Base-by-base conservation (phyloP, 2,888 invertebrate genomes). In the Parnassius apollo region DNA sequence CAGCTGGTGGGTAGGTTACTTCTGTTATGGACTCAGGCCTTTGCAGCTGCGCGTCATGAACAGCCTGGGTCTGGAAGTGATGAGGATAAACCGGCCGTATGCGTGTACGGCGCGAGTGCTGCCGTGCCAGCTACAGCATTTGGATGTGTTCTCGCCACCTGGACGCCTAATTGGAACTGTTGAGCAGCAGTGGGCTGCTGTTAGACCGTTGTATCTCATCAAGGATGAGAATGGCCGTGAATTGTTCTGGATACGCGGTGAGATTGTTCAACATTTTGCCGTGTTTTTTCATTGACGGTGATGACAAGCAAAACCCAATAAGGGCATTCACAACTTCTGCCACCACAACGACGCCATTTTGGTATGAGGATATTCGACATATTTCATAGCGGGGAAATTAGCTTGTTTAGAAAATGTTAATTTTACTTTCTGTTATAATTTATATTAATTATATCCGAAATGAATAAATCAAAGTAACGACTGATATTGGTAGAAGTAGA, bases 41-140 rank as follows among this genome's bases (percentile, higher is more conserved):
- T 72, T 89, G 11, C 80, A 83, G 66, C 81, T 91, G 12, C 76
- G 73, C 8, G 86, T 91, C 12, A 66, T 68, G 12, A 81, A 88
- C 73, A 53, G 55, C 48, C 59, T 70, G 0, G 88, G 88, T 0
- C 66, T 61, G 0, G 88, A 90, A 70, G 94, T 98, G 51, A 96
- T 98, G 80, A 95, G 96, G 80, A 92, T 98, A 75, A 88, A 94
- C 74, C 93, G 98, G 22, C 96, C 97, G 0, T 92, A 96, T 66
- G 94, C 96, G 44, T 97, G 96, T 85, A 94, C 95, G 55, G 92
- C 94, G 42, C 96, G 98, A 72, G 94, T 95, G 65, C 95, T 96
- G 71, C 97, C 97, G 7, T 98, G 98, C 82, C 97, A 96, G 77
- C 86, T 93, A 64, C 92, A 97, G 93, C 87, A 87, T 11, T 61